Evolutionary conservation across 2,113 vertebrate species (phyloP).

Genomic region (Diglossa brunneiventris): DNA sequence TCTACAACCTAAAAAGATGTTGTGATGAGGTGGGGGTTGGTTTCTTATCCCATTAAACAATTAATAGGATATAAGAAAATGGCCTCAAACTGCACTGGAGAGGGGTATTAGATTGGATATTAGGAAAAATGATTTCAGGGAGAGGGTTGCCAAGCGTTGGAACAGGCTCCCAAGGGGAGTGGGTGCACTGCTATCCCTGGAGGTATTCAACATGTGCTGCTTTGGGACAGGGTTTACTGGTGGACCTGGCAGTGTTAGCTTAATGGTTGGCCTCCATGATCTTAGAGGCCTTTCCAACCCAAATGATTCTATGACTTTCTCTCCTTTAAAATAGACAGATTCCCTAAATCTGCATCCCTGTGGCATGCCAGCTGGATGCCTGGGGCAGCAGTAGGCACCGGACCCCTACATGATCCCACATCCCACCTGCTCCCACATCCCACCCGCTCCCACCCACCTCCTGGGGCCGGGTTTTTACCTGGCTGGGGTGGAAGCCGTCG

Average conservation of each 20-base stretch:
- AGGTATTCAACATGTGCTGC: neutral
- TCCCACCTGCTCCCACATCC: neutral
- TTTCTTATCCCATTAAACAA: neutral
- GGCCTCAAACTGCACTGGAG: neutral
- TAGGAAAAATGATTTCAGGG: neutral
- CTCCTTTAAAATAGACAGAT: neutral
- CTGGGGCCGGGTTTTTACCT: conserved; percentile 40
- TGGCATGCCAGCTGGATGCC: fast-evolving
- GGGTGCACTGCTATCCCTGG: neutral
- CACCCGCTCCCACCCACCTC: neutral
- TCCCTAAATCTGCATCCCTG: fast-evolving
- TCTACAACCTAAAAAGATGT: neutral
- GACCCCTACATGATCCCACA: neutral
- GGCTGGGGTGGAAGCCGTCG: conserved; percentile 78
- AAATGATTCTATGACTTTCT: neutral
- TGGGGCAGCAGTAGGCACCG: fast-evolving
- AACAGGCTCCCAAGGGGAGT: neutral
- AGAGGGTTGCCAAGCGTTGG: neutral
- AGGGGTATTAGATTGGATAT: neutral
- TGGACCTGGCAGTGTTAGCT: too few relatives aligned
- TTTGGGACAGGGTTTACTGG: neutral
- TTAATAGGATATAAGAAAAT: neutral
- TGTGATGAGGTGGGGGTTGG: neutral
- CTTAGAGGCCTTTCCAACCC: neutral
- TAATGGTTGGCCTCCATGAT: neutral